Evolutionary conservation across 1,140 invertebrate species (phyloP).

Genomic region (Grapholita molesta): DNA sequence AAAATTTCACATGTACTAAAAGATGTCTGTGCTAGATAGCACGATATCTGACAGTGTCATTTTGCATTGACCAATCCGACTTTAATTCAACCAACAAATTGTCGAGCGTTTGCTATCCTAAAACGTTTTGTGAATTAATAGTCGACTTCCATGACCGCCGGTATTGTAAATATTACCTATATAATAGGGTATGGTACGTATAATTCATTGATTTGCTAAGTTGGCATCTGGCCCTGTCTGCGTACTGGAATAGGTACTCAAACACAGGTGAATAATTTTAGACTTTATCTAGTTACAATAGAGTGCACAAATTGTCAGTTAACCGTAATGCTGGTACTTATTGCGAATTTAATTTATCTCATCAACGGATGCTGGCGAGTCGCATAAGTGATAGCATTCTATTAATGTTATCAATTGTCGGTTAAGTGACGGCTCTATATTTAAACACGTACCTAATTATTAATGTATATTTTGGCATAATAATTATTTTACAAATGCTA

Average conservation of each 20-base stretch:
- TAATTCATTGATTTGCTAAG: not conserved
- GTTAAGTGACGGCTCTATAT: not conserved
- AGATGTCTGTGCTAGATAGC: too few species aligned
- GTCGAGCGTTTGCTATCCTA: not conserved
- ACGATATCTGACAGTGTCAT: too few species aligned
- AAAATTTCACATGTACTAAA: too few species aligned
- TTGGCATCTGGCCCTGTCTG: not conserved
- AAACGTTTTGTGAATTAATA: not conserved
- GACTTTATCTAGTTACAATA: not conserved
- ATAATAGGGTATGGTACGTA: not conserved
- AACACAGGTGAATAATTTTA: not conserved
- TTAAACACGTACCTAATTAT: too few species aligned
- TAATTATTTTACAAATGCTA: too few species aligned
- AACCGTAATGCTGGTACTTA: not conserved
- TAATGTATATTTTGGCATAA: too few species aligned
- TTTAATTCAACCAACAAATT: too few species aligned
- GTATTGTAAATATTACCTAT: not conserved
- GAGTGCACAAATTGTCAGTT: not conserved
- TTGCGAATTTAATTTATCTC: slow-evolving; percentile 30
- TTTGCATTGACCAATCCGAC: too few species aligned
- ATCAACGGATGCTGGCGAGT: slow-evolving; percentile 38
- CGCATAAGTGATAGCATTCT: slow-evolving; percentile 32
- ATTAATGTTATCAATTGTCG: slow-evolving; percentile 22
- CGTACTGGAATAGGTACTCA: not conserved
- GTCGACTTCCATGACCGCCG: too few species aligned